Percentiles rank a stretch among this genome's conserved stretches.
Evolutionary conservation across 2,113 vertebrate genomes (phyloP).

Genomic region (Fukomys damarensis): DNA sequence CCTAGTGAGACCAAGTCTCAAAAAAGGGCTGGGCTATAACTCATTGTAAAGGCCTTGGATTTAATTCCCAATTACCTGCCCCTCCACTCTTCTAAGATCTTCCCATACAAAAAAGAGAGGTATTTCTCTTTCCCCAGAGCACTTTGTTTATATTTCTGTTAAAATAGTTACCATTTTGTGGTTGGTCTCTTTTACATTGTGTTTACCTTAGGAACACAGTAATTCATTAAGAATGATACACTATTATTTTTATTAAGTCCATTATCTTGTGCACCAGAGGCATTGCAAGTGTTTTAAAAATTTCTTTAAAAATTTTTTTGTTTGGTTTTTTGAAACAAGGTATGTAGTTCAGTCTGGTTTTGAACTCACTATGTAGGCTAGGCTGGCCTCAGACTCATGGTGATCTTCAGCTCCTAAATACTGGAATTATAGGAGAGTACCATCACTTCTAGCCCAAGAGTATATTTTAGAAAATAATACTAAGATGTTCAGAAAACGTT

Average conservation of each 20-base stretch:
- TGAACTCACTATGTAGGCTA: not conserved
- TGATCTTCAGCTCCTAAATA: not conserved
- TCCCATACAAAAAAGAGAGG: not conserved
- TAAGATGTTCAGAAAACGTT: constrained; percentile 11
- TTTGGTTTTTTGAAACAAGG: not conserved
- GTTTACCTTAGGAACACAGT: constrained; percentile 8
- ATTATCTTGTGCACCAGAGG: not conserved
- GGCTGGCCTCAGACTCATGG: not conserved
- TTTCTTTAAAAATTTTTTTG: not conserved
- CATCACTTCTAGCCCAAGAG: not conserved
- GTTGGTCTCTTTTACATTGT: not conserved
- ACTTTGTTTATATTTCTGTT: not conserved
- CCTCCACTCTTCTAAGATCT: not conserved
- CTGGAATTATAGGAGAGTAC: not conserved
- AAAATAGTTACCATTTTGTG: not conserved
- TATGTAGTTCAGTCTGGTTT: not conserved
- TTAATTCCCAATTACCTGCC: not conserved
- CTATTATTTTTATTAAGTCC: not conserved
- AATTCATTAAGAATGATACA: not conserved
- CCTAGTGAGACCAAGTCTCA: not conserved
- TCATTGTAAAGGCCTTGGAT: not conserved
- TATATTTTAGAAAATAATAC: constrained; percentile 42
- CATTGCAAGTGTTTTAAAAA: not conserved
- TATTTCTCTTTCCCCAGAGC: not conserved
- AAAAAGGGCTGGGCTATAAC: not conserved